Percentiles rank a stretch among this genome's conserved stretches.
Evolutionary conservation across 2,888 invertebrate genomes (phyloP).

Genomic region (Ceraclea dissimilis): DNA sequence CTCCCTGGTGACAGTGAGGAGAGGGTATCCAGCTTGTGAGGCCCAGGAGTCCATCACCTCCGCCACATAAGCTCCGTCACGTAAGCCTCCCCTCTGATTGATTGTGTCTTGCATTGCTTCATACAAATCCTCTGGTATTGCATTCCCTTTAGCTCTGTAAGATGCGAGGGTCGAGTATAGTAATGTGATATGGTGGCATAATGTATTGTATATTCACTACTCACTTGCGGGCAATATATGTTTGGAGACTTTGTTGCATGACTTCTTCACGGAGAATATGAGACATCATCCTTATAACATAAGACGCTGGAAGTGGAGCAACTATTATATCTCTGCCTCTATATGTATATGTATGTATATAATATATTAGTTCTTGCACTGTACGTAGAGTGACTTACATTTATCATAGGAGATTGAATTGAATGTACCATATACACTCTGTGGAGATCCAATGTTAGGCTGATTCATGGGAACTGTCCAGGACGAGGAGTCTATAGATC

Average conservation of each 20-base stretch:
- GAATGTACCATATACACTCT: too few relatives aligned
- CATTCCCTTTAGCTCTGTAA: constrained; percentile 35
- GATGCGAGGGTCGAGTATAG: too few relatives aligned
- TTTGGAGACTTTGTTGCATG: constrained; percentile 48
- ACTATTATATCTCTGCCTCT: background rate
- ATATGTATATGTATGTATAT: too few relatives aligned
- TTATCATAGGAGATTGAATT: too few relatives aligned
- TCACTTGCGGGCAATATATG: constrained; percentile 39
- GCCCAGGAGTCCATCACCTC: constrained; percentile 68
- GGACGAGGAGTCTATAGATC: too few relatives aligned
- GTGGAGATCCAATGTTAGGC: too few relatives aligned
- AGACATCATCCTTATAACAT: constrained; percentile 53
- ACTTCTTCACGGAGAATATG: constrained; percentile 47
- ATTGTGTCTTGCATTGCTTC: constrained; percentile 27
- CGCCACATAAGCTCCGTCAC: constrained; percentile 36
- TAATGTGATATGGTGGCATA: too few relatives aligned
- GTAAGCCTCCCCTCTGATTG: constrained; percentile 31
- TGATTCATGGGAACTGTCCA: too few relatives aligned
- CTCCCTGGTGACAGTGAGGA: constrained; percentile 45
- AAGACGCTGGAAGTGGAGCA: constrained; percentile 43
- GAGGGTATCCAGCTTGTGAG: constrained; percentile 67
- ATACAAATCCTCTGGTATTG: constrained; percentile 36
- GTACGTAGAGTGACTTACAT: too few relatives aligned
- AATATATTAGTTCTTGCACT: too few relatives aligned
- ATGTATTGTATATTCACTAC: constrained; percentile 25